Evolutionary conservation across 2,888 invertebrate species (phyloP).

Genomic region (Euplexia lucipara): DNA sequence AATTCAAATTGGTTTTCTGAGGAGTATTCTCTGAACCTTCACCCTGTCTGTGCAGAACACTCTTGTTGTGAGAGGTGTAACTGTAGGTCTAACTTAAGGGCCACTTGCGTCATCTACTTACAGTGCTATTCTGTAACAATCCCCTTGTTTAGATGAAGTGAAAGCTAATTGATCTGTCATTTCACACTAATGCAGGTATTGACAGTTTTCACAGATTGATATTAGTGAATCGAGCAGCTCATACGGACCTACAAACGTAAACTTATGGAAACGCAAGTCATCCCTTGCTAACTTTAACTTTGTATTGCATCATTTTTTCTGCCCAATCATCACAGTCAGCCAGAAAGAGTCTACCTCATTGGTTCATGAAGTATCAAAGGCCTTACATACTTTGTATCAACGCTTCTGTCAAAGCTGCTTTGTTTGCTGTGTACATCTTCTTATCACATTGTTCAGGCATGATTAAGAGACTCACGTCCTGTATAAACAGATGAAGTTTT

Average conservation of each 20-base stretch:
- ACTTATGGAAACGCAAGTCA: conserved; percentile 17
- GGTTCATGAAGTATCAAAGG: not conserved
- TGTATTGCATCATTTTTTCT: conserved; percentile 16
- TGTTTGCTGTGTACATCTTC: conserved; percentile 6
- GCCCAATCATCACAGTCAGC: conserved; percentile 1
- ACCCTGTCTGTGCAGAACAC: not conserved
- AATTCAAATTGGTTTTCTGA: not conserved
- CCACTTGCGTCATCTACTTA: conserved; percentile 22
- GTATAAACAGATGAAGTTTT: conserved; percentile 25
- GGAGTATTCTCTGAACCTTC: not conserved
- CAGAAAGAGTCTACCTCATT: not conserved
- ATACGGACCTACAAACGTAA: conserved; percentile 7
- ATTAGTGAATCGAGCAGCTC: too few species aligned
- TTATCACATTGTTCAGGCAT: conserved; percentile 17
- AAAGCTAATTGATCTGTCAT: too few species aligned
- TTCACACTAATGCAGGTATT: too few species aligned
- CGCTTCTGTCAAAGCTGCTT: not conserved
- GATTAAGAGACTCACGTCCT: conserved; percentile 19
- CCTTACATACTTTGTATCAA: not conserved
- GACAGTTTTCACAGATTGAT: too few species aligned
- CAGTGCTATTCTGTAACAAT: too few species aligned
- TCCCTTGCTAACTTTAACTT: conserved; percentile 8
- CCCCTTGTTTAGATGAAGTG: too few species aligned
- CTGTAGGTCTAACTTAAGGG: conserved; percentile 44
- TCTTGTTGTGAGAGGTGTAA: not conserved